phyloP scores from a whole-genome alignment of 2,113 vertebrate genomes.

The Andinoacara biseriatus region DNA sequence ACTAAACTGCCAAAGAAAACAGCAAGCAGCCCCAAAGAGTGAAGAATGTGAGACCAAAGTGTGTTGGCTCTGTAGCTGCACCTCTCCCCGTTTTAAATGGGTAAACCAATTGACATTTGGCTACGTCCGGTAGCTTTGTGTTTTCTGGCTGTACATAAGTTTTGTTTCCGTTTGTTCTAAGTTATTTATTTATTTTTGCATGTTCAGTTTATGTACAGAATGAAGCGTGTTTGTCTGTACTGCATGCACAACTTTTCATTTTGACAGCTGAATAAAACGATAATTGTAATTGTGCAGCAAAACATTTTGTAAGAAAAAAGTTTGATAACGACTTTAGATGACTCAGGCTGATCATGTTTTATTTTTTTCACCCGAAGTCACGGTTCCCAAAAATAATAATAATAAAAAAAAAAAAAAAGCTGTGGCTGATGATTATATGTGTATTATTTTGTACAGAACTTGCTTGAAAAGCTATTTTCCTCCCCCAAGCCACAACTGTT shows the following conservation, averaged over 20 bases:
- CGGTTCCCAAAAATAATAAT: slow-evolving; percentile 63
- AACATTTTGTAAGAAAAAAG: slow-evolving; percentile 41
- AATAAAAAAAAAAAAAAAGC: not conserved
- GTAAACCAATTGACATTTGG: slow-evolving; percentile 30
- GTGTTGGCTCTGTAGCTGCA: not conserved
- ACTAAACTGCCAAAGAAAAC: slow-evolving; percentile 46
- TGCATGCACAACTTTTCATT: slow-evolving; percentile 53
- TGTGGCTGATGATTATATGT: slow-evolving; percentile 23
- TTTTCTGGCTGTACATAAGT: slow-evolving; percentile 64
- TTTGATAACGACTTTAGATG: slow-evolving; percentile 41
- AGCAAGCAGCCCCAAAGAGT: slow-evolving; percentile 23
- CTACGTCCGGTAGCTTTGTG: not conserved
- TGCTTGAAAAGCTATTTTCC: slow-evolving; percentile 36
- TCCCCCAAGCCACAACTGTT: slow-evolving; percentile 23
- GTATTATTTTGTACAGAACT: slow-evolving; percentile 31
- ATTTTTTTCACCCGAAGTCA: slow-evolving; percentile 22
- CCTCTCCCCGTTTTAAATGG: slow-evolving; percentile 10
- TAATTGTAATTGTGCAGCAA: slow-evolving; percentile 2
- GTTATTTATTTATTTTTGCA: slow-evolving; percentile 86
- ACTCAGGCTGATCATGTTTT: slow-evolving; percentile 26
- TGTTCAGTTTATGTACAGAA: slow-evolving; percentile 58
- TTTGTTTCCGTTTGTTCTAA: slow-evolving; percentile 61
- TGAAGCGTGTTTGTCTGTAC: slow-evolving; percentile 47
- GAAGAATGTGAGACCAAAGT: slow-evolving; percentile 56
- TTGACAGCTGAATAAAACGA: slow-evolving; percentile 46